Evolutionary conservation across 2,113 vertebrate genomes (phyloP), one percentile per base, ranked within the genome.

Genomic region (Saiga tatarica): DNA sequence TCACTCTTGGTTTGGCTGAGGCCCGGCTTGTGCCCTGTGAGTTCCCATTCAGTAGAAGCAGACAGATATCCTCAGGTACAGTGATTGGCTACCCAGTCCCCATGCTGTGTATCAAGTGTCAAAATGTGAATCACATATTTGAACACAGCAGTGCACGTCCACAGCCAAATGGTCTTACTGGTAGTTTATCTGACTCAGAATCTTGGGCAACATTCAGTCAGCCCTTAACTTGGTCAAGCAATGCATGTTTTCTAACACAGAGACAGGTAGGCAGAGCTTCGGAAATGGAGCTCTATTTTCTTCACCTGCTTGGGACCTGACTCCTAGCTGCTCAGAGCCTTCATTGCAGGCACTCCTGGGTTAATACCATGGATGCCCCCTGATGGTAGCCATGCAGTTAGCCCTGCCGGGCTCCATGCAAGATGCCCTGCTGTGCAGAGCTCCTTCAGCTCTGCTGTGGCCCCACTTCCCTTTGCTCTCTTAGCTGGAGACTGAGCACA

Each of bases 111-210:
- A 30, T 89, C 76, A 62, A 60, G 14, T 19, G 59, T 94, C 59
- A 87, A 90, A 92, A 91, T 57, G 81, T 92, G n/a, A 42, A 86
- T 83, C 21, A 45, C 42, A 45, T 45, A n/a, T 45, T 45, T 45
- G 42, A n/a, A n/a, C n/a, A n/a, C 7, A 1, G 7, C 42, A 7
- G 42, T 7, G 33, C 6, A 0, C 53, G 12, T 33, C 28, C n/a
- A 78, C 26, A 76, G 59, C 30, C 83, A 94, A 42, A 53, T n/a
- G 42, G 30, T 45, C 39, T 67, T 42, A 26, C 53, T 21, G 74
- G 26, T 26, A 85, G 21, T 17, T 42, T 81, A 11, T 89, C 67
- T 6, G 45, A 60, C 52, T 95, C 88, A 91, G 59, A 94, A 47
- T 15, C 23, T 57, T 53, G 8, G 45, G 64, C 88, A 78, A 59